These are phyloP conservation scores for Crocuta crocuta DNA, from an alignment of 2,113 vertebrate genomes.

Conservation along the genomic window DNA sequence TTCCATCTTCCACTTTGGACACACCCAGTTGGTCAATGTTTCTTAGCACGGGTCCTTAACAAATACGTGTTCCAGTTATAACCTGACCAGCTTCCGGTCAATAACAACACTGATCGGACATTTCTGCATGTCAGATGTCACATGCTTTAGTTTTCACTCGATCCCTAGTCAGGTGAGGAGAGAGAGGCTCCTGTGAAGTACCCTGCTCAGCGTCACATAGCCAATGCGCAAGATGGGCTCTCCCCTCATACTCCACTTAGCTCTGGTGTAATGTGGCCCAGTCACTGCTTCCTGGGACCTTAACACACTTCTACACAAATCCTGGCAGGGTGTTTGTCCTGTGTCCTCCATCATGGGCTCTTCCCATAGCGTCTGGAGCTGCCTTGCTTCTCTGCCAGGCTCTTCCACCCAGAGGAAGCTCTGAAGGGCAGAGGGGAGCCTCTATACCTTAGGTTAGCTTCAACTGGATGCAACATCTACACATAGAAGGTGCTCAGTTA, in stretches of 20 bases:
- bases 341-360: fast-evolving
- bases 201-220: not conserved
- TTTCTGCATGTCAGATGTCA: not conserved
- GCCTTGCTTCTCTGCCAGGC: not conserved
- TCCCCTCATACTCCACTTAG: not conserved
- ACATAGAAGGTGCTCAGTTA: not conserved
- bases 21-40: not conserved
- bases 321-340: not conserved
- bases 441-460: not conserved
- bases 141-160: not conserved
- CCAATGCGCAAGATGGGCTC: not conserved
- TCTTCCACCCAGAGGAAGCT: not conserved
- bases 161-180: not conserved
- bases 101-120: not conserved
- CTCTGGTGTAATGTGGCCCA: fast-evolving
- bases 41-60: not conserved
- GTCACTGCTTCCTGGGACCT: not conserved
- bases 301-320: not conserved
- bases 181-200: not conserved
- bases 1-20: not conserved
- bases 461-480: not conserved
- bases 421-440: not conserved
- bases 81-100: not conserved
- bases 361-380: not conserved
- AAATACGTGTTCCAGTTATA: not conserved